phyloP scores from a whole-genome alignment of 2,797 vertebrate species.

The Peromyscus attwateri region DNA sequence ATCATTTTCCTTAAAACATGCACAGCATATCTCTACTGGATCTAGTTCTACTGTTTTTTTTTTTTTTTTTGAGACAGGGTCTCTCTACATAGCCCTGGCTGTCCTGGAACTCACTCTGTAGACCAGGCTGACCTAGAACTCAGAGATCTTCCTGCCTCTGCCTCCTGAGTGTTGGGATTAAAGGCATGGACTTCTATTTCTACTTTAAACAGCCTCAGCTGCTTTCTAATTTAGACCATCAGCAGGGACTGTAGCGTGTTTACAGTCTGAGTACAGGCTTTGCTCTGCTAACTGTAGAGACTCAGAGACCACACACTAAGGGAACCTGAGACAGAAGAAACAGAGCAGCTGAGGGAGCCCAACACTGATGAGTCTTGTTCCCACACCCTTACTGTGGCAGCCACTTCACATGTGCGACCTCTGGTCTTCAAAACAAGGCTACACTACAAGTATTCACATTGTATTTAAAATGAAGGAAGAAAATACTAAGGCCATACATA shows the following conservation, averaged over 20 bases:
- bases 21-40: background rate
- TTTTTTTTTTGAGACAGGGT: background rate
- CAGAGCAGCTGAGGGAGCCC: background rate
- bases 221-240: background rate
- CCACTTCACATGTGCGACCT: background rate
- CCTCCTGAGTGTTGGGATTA: background rate
- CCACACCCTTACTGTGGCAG: background rate
- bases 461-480: background rate
- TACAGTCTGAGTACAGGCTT: background rate
- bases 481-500: background rate
- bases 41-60: background rate
- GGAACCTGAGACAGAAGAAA: background rate
- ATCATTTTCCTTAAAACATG: slow-evolving; percentile 18
- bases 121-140: background rate
- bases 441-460: background rate
- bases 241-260: background rate
- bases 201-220: background rate
- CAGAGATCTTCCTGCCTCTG: background rate
- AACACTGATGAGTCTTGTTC: background rate
- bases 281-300: background rate
- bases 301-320: background rate
- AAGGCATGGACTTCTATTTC: background rate
- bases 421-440: background rate
- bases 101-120: background rate
- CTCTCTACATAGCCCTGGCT: background rate